Percentiles rank a stretch among this genome's conserved stretches.
Conservation (phyloP, 1,140 invertebrate genomes). For the Planococcus citri region DNA sequence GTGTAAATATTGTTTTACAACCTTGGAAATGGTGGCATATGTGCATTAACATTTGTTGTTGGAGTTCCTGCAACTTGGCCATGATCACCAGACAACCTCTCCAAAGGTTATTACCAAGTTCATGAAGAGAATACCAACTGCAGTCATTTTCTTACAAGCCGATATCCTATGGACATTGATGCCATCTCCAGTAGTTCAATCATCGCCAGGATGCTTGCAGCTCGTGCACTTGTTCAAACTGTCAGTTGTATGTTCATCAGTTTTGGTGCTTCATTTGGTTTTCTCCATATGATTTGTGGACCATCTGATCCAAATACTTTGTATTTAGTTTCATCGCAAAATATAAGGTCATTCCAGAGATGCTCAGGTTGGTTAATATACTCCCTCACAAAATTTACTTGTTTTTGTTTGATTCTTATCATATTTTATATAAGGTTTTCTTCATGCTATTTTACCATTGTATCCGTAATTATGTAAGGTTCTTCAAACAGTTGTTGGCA, state of each 20-base stretch:
- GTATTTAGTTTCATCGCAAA: neutral
- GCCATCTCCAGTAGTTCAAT: too few species aligned
- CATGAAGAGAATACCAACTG: too few species aligned
- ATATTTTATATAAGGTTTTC: neutral
- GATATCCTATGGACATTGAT: too few species aligned
- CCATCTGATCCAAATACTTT: neutral
- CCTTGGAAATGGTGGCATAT: too few species aligned
- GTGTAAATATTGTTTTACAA: too few species aligned
- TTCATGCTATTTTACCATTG: neutral
- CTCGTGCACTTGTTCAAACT: too few species aligned
- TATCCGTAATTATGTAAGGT: neutral
- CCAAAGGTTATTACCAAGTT: too few species aligned
- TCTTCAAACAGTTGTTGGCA: neutral
- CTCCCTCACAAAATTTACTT: neutral
- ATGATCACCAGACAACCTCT: too few species aligned
- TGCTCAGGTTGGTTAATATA: neutral
- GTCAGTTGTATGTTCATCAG: conserved; percentile 29
- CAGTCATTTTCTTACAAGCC: too few species aligned
- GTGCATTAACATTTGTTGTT: too few species aligned
- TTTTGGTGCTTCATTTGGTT: neutral
- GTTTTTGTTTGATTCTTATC: neutral
- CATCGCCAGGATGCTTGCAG: too few species aligned
- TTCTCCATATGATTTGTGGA: neutral
- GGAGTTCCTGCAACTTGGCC: too few species aligned
- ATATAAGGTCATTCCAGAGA: neutral